Evolutionary conservation across 2,113 vertebrate genomes (phyloP), one percentile per base, ranked within the genome.

Genomic region (Oryzias melastigma): DNA sequence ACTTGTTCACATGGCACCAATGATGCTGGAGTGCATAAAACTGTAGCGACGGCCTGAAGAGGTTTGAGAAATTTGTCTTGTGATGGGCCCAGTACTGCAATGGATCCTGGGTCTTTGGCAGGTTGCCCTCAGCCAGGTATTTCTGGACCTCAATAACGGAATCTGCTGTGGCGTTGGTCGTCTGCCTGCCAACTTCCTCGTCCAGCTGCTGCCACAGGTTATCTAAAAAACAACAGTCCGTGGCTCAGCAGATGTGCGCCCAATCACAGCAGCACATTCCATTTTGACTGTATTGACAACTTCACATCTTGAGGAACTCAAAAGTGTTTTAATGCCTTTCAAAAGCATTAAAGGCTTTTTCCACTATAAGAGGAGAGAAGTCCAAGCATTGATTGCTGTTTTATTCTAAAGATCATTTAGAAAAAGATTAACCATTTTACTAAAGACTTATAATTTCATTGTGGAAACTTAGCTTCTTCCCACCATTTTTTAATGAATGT

Each of bases 201-300:
- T 50, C 19, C 48, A 50, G 48, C 48, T 50, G 20, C 48, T 50
- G 48, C 48, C 48, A 50, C 48, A 50, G 20, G 20, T 50, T 24
- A 24, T 50, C 20, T 50, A 24, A 14, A 16, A 49, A 49, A 22
- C 10, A 14, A 20, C 43, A 6, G 43, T 43, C 18, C 14, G 22
- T 17, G 56, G 43, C 56, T 46, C 43, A 45, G 14, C 45, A 20
- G 8, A 40, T 53, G 42, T 58, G 22, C 20, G 7, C 1, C 55
- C 43, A 46, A 46, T 46, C 27, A 58, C 14, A 45, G 55, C 14
- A n/a, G 14, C 41, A 57, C 41, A 25, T 46, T 58, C 20, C 7
- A 16, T 27, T 44, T 14, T 17, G 40, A 62, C 4, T 24, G 14
- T 1, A 25, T 15, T 20, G 4, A 51, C 10, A 6, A 0, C 2